phyloP scores from a whole-genome alignment of 2,113 vertebrate genomes.

The Peromyscus polionotus region DNA sequence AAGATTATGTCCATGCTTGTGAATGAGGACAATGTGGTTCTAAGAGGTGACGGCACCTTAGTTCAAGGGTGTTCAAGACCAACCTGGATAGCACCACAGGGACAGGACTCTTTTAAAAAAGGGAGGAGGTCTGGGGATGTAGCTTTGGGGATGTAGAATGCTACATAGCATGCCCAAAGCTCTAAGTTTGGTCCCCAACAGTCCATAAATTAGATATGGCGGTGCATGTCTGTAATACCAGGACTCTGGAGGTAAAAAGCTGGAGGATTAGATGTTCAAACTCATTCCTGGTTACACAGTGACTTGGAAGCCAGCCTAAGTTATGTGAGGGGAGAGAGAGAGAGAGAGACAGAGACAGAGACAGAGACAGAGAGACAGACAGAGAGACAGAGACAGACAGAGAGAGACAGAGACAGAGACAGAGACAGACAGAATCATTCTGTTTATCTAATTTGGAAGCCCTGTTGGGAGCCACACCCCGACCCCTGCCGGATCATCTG shows the following conservation, averaged over 20 bases:
- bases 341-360: background rate
- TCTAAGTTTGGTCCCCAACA: background rate
- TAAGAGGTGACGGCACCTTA: background rate
- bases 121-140: too few relatives aligned
- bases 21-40: background rate
- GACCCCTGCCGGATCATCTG: background rate
- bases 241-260: background rate
- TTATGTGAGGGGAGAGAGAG: background rate
- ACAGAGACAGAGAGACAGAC: background rate
- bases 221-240: background rate
- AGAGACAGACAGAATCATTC: background rate
- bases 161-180: background rate
- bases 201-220: background rate
- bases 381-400: too few relatives aligned
- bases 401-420: too few relatives aligned
- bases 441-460: background rate
- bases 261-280: background rate
- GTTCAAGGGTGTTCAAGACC: background rate
- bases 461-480: too few relatives aligned
- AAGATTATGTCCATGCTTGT: background rate
- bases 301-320: background rate
- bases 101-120: background rate
- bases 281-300: background rate
- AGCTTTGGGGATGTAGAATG: background rate
- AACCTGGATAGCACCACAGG: too few relatives aligned